Conservation (phyloP, 2,888 invertebrate species). For the Caenorhabditis auriculariae region DNA sequence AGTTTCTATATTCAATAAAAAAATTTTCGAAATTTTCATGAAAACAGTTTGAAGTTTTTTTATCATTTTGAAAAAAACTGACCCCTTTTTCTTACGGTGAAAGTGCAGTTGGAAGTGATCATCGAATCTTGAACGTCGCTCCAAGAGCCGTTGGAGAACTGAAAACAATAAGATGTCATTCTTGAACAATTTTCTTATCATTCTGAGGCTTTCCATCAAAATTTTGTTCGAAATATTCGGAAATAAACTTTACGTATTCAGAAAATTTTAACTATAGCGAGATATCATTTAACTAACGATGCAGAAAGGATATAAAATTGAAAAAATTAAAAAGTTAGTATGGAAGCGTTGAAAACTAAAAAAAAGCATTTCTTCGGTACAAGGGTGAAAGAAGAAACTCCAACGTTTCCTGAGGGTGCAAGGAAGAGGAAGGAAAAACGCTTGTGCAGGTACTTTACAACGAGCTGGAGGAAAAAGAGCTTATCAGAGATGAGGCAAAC, state of each 20-base stretch:
- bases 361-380: slow-evolving; percentile 6
- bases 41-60: not conserved
- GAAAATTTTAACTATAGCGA: no score
- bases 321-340: not conserved
- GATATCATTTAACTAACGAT: no score
- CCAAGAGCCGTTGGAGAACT: slow-evolving; percentile 45
- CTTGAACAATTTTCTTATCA: no score
- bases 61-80: no score
- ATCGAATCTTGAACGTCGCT: slow-evolving; percentile 39
- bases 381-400: no score
- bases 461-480: no score
- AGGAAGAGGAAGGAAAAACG: slow-evolving; percentile 5
- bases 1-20: not conserved
- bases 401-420: not conserved
- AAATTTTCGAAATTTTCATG: not conserved
- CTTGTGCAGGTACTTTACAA: slow-evolving; percentile 21
- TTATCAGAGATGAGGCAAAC: slow-evolving; percentile 25
- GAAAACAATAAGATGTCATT: slow-evolving; percentile 8
- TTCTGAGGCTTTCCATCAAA: no score
- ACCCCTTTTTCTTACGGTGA: slow-evolving; percentile 28
- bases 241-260: no score
- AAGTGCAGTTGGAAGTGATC: slow-evolving; percentile 33
- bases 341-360: slow-evolving; percentile 1
- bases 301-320: no score
- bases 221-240: no score